phyloP scores from a whole-genome alignment of 2,888 invertebrate genomes.

The Exephanes ischioxanthus region DNA sequence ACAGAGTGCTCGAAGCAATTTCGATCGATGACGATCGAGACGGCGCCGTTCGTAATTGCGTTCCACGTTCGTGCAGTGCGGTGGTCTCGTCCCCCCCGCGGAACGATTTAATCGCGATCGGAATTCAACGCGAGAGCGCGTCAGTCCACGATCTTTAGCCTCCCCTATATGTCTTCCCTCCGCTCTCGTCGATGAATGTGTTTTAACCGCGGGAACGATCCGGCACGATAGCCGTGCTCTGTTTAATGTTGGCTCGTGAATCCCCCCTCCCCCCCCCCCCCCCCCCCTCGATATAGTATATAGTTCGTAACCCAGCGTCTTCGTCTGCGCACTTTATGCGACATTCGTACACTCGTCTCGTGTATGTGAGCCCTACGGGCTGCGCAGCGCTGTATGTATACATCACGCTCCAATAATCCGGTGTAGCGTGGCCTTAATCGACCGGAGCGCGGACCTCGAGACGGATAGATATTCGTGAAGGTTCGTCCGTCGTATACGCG shows the following conservation, averaged over 20 bases:
- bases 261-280: not conserved
- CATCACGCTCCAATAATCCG: slow-evolving; percentile 63
- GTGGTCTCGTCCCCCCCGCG: slow-evolving; percentile 39
- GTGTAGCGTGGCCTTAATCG: slow-evolving; percentile 61
- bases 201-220: slow-evolving; percentile 41
- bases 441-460: slow-evolving; percentile 53
- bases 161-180: not conserved
- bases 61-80: slow-evolving; percentile 23
- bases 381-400: not conserved
- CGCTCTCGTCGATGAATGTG: slow-evolving; percentile 48
- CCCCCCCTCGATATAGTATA: not conserved
- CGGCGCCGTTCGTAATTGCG: slow-evolving; percentile 70
- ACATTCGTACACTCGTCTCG: slow-evolving; percentile 34
- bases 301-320: not conserved
- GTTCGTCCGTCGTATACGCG: not conserved
- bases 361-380: not conserved
- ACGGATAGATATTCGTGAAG: slow-evolving; percentile 36
- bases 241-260: slow-evolving; percentile 13
- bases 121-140: slow-evolving; percentile 64
- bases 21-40: slow-evolving; percentile 69
- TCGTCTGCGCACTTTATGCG: slow-evolving; percentile 22
- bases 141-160: slow-evolving; percentile 62
- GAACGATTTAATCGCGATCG: slow-evolving; percentile 69
- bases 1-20: slow-evolving; percentile 45
- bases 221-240: slow-evolving; percentile 5